Conservation (phyloP, 1,140 invertebrate genomes). For the Hyles euphorbiae region DNA sequence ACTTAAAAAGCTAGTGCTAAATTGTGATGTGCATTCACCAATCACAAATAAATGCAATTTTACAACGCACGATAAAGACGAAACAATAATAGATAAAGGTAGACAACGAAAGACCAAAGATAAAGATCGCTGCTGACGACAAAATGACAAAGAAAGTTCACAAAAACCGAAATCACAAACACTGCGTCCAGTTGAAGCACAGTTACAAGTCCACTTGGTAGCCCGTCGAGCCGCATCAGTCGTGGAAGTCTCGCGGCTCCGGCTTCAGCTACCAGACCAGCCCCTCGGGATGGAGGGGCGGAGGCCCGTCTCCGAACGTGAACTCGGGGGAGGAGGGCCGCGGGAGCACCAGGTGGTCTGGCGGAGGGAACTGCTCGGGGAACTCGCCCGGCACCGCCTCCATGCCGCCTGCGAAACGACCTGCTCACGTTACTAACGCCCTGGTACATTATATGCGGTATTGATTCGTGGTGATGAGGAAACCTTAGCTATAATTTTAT, state of each 20-base stretch:
- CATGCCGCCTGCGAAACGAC: slow-evolving; percentile 72
- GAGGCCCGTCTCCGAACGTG: slow-evolving; percentile 69
- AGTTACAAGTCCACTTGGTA: slow-evolving; percentile 57
- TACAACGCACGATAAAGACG: neutral
- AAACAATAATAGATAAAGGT: neutral
- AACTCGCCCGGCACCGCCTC: slow-evolving; percentile 66
- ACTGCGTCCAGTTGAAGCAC: slow-evolving; percentile 27
- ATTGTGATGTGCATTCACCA: too few relatives aligned
- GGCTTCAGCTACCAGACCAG: slow-evolving; percentile 76
- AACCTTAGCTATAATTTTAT: too few relatives aligned
- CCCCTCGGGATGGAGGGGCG: slow-evolving; percentile 68
- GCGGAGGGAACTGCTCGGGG: slow-evolving; percentile 65
- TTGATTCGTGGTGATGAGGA: too few relatives aligned
- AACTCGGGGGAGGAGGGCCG: slow-evolving; percentile 69
- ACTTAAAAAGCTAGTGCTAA: too few relatives aligned
- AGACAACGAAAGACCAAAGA: neutral
- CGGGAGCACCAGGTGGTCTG: slow-evolving; percentile 67
- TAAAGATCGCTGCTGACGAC: neutral
- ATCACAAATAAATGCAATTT: neutral
- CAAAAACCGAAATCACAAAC: slow-evolving; percentile 26
- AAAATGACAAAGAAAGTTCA: neutral
- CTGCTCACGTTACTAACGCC: slow-evolving; percentile 60
- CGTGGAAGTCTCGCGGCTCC: slow-evolving; percentile 76
- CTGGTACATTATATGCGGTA: slow-evolving; percentile 16
- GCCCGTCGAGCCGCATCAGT: slow-evolving; percentile 73